Conservation (phyloP, 1,140 invertebrate species). For the Oreohelix idahoensis region DNA sequence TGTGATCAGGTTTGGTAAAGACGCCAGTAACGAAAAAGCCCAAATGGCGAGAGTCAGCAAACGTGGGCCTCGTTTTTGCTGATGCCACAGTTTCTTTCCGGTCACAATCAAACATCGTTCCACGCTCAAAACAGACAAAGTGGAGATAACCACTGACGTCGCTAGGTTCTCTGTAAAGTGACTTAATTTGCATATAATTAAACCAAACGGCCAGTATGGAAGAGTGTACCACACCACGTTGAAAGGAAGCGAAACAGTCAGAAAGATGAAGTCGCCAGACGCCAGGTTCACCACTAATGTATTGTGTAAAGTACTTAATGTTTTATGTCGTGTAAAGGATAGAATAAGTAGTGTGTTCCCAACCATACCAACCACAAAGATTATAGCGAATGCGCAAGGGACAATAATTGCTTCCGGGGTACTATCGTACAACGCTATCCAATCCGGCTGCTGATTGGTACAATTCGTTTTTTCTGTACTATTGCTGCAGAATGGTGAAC, state of each 20-base stretch:
- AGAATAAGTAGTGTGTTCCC: constrained; percentile 88
- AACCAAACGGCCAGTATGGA: constrained; percentile 88
- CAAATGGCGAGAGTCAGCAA: constrained; percentile 85
- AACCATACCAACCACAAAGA: constrained; percentile 87
- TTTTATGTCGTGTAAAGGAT: constrained; percentile 54
- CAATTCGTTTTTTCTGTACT: no score
- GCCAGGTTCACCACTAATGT: constrained; percentile 87
- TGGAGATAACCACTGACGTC: constrained; percentile 88
- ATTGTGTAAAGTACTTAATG: constrained; percentile 83
- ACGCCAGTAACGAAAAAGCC: constrained; percentile 83
- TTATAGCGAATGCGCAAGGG: constrained; percentile 86
- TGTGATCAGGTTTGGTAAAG: constrained; percentile 83
- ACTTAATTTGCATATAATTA: constrained; percentile 77
- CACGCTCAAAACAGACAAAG: constrained; percentile 87
- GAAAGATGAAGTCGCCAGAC: constrained; percentile 85
- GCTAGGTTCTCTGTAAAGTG: constrained; percentile 74
- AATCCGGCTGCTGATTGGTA: no score
- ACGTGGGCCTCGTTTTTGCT: constrained; percentile 54
- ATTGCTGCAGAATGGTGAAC: no score
- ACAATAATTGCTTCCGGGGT: constrained; percentile 51
- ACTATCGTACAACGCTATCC: not conserved
- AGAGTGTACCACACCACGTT: constrained; percentile 86
- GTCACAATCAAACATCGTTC: constrained; percentile 78
- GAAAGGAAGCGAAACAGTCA: constrained; percentile 85
- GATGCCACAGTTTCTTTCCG: constrained; percentile 69